These are phyloP conservation scores for Scaptodrosophila lebanonensis DNA, from an alignment of 1,140 invertebrate genomes.

Conservation along the genomic window DNA sequence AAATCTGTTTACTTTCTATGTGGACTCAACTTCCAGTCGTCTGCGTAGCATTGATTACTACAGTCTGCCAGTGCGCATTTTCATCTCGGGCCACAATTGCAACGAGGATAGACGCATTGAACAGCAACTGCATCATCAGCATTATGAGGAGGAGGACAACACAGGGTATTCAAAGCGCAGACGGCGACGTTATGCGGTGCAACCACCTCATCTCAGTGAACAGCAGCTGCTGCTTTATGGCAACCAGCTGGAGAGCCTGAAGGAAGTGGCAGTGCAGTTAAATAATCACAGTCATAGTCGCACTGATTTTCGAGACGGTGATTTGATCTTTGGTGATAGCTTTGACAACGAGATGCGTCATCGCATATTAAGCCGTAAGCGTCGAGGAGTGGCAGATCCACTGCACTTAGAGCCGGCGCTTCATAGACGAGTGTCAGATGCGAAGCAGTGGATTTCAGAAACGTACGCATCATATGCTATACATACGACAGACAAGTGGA, in stretches of 20 bases:
- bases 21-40: conserved; percentile 89
- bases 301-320: conserved; percentile 63
- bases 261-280: background rate
- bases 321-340: conserved; percentile 68
- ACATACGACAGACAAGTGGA: conserved; percentile 86
- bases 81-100: conserved; percentile 86
- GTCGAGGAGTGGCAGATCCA: conserved; percentile 77
- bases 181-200: conserved; percentile 39
- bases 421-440: conserved; percentile 78
- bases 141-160: conserved; percentile 77
- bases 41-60: conserved; percentile 89
- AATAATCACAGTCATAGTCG: conserved; percentile 51
- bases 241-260: conserved; percentile 45
- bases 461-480: conserved; percentile 90
- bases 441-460: conserved; percentile 89
- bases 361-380: conserved; percentile 79
- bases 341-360: conserved; percentile 77
- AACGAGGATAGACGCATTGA: conserved; percentile 80
- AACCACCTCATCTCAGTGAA: no score
- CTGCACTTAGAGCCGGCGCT: conserved; percentile 45
- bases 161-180: conserved; percentile 66
- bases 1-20: conserved; percentile 89
- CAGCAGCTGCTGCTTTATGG: conserved; percentile 31
- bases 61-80: conserved; percentile 86
- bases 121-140: conserved; percentile 78